Evolutionary conservation across 2,113 vertebrate species (phyloP), one percentile per base, ranked within the genome.

Genomic region (Corvus moneduloides): DNA sequence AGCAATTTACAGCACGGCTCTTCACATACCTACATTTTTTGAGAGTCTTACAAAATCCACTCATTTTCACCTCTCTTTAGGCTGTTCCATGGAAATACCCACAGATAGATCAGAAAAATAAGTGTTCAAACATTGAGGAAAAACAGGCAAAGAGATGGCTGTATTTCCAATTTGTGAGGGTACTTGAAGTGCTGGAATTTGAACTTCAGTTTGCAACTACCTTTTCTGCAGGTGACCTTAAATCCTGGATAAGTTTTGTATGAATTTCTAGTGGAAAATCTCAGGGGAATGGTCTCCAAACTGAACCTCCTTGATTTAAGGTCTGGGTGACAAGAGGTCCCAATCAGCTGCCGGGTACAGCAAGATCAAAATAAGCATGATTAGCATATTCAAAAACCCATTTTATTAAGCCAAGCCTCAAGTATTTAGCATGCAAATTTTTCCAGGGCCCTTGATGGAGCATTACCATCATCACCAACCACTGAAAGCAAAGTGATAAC

Each of bases 391-490:
- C 83, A 68, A 90, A 95, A 93, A 74, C 41, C 44, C 16, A 58
- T 87, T 96, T 86, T 93, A 87, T 87, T 84, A 92, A 84, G 37
- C 63, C 66, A 86, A 94, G n/a, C 55, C 77, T 74, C 39, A 72
- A 87, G 32, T 89, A 92, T 77, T 95, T 91, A 79, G 44, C 67
- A 92, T 95, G 63, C 67, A 91, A 80, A 86, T 94, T 97, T 96
- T 96, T 83, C 71, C 81, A 86, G 61, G 43, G 72, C 41, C 52
- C 68, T 71, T 69, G 43, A 87, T 71, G 54, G 58, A 89, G 66
- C 41, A 61, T 64, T 89, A 79, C 54, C 71, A 87, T 80, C 67
- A 71, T 26, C 43, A 84, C 21, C 67, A 82, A 68, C 5, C 16
- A 0, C 43, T 92, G 81, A 87, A 92, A 95, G 69, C 46, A 68